Conservation (phyloP, 1,140 invertebrate species). For the Lineus longissimus region DNA sequence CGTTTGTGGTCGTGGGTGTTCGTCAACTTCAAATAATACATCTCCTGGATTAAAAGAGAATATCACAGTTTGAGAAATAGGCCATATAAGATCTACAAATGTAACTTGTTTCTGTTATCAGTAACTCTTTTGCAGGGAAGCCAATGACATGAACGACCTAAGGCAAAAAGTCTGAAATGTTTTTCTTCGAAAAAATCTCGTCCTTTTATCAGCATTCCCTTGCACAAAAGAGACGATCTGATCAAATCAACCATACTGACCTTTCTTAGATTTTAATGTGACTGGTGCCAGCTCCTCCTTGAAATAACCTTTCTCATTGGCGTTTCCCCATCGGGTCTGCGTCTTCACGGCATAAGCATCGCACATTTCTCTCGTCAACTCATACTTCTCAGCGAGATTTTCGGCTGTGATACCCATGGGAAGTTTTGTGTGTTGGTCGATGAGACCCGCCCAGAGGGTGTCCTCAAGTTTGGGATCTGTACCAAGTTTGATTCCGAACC, state of each 20-base stretch:
- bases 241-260: constrained; percentile 21
- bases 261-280: constrained; percentile 64
- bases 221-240: too few relatives aligned
- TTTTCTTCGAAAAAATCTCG: too few relatives aligned
- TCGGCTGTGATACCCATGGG: constrained; percentile 98
- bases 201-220: too few relatives aligned
- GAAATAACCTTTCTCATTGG: constrained; percentile 81
- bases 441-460: constrained; percentile 84
- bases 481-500: constrained; percentile 89
- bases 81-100: too few relatives aligned
- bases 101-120: too few relatives aligned
- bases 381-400: constrained; percentile 89
- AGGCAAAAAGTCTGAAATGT: too few relatives aligned
- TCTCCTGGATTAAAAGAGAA: constrained; percentile 50
- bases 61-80: neutral
- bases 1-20: constrained; percentile 84
- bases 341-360: constrained; percentile 86
- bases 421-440: constrained; percentile 83
- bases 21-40: constrained; percentile 77
- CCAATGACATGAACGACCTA: too few relatives aligned
- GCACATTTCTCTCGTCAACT: constrained; percentile 78
- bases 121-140: too few relatives aligned
- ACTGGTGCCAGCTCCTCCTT: constrained; percentile 87
- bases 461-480: constrained; percentile 78
- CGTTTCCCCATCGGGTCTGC: constrained; percentile 65